Conservation (phyloP, 2,113 vertebrate species). For the Clarias batrachus region DNA sequence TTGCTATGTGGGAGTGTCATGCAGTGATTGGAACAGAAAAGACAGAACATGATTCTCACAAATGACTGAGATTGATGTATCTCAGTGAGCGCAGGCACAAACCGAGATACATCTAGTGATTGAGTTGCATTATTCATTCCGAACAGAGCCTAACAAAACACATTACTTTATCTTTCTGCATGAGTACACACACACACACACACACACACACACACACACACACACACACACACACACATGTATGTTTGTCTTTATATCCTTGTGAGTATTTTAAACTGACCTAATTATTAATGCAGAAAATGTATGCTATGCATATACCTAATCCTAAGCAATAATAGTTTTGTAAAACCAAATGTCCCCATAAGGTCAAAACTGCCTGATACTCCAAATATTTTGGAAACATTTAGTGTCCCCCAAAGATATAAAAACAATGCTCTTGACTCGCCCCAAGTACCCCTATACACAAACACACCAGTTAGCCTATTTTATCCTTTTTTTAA, state of each 20-base stretch:
- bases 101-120: constrained; percentile 19
- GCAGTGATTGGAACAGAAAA: constrained; percentile 22
- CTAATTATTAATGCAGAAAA: not conserved
- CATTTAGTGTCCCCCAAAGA: not conserved
- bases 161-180: constrained; percentile 42
- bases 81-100: constrained; percentile 23
- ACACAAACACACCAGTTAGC: not conserved
- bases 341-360: not conserved
- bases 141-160: constrained; percentile 47
- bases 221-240: not conserved
- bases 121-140: constrained; percentile 35
- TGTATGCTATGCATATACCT: not conserved
- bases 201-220: not conserved
- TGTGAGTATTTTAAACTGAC: not conserved
- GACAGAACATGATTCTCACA: constrained; percentile 23
- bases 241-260: not conserved
- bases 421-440: not conserved
- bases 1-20: constrained; percentile 6
- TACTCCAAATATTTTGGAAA: not conserved
- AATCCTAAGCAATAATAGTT: not conserved
- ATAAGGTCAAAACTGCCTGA: not conserved
- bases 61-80: not conserved
- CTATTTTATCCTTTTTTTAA: not conserved
- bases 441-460: not conserved
- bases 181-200: constrained; percentile 30